Evolutionary conservation across 2,888 invertebrate genomes (phyloP).

Genomic region (Mactromeris polynyma): DNA sequence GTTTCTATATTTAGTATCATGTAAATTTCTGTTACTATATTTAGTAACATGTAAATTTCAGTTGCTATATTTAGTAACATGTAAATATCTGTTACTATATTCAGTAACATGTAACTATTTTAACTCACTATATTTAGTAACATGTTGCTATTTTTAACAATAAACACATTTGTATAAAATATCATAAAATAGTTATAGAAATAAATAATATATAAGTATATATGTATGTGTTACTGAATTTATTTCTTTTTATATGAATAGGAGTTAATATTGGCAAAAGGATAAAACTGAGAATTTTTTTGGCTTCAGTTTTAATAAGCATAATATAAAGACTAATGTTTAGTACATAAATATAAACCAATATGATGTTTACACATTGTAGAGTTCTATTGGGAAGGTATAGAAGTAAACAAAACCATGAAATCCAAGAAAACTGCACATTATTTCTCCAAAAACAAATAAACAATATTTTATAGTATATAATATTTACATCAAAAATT

Average conservation of each 20-base stretch:
- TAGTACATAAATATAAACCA: not conserved
- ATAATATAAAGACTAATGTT: too few relatives aligned
- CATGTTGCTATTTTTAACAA: too few relatives aligned
- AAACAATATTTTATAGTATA: too few relatives aligned
- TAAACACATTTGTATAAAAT: too few relatives aligned
- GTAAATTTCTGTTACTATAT: not conserved
- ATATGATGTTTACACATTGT: constrained; percentile 29
- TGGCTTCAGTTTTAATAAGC: too few relatives aligned
- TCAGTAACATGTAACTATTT: not conserved
- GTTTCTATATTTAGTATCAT: not conserved
- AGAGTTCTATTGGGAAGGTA: constrained; percentile 53
- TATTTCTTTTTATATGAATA: too few relatives aligned
- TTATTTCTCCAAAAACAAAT: not conserved
- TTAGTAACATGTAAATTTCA: not conserved
- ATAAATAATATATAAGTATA: too few relatives aligned
- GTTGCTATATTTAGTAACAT: not conserved
- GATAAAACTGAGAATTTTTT: too few relatives aligned
- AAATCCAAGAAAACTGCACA: constrained; percentile 46
- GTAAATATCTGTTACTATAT: not conserved
- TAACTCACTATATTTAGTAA: not conserved
- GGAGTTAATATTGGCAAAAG: too few relatives aligned
- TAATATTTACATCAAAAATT: too few relatives aligned
- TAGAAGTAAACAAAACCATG: constrained; percentile 30
- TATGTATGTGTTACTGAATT: too few relatives aligned
- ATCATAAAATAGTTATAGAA: too few relatives aligned